Conservation (phyloP, 2,888 invertebrate genomes). For the Amblyteles armatorius region DNA sequence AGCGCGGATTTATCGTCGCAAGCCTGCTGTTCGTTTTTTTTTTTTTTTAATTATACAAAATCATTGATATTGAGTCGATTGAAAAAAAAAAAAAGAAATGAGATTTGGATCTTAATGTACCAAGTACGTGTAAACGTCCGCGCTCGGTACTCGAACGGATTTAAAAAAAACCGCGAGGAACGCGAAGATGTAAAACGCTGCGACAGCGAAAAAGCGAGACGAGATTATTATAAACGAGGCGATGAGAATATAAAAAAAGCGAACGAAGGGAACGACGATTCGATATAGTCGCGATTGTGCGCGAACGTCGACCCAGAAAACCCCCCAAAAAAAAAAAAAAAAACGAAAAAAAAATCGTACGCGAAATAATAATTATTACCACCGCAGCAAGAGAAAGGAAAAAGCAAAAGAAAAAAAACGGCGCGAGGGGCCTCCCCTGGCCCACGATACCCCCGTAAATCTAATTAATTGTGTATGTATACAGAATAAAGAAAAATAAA, state of each 20-base stretch:
- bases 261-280: conserved; percentile 24
- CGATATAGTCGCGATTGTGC: conserved; percentile 21
- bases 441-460: conserved; percentile 76
- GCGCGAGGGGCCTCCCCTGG: conserved; percentile 69
- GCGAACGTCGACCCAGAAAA: conserved; percentile 33
- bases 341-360: conserved; percentile 15
- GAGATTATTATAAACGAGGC: conserved; percentile 11
- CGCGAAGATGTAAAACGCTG: conserved; percentile 59
- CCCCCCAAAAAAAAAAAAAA: conserved; percentile 12
- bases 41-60: not conserved
- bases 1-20: conserved; percentile 60
- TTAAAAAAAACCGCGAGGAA: not conserved
- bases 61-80: conserved; percentile 10
- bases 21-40: not conserved
- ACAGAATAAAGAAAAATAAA: conserved; percentile 79
- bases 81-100: not conserved
- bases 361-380: conserved; percentile 59
- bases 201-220: conserved; percentile 66
- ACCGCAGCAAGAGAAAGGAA: conserved; percentile 51
- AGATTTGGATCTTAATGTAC: not conserved
- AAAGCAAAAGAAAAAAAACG: conserved; percentile 49
- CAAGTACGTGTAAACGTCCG: conserved; percentile 25
- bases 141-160: conserved; percentile 42
- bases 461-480: conserved; percentile 84
- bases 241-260: conserved; percentile 18